These are phyloP conservation scores for Tetragonula carbonaria DNA, from an alignment of 2,888 invertebrate species.

Conservation along the genomic window DNA sequence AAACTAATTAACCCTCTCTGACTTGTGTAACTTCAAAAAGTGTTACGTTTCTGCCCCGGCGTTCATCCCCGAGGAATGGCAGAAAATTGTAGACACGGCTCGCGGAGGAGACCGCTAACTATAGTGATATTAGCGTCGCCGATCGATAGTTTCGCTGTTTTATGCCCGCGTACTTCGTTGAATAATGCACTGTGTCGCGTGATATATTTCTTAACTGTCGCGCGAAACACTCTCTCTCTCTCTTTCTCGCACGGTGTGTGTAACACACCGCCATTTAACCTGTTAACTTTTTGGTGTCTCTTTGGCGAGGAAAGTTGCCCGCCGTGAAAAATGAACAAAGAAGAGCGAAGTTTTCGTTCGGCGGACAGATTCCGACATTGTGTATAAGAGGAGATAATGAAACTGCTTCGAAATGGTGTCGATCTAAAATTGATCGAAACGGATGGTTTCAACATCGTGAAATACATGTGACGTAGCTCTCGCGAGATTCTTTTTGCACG, in stretches of 20 bases:
- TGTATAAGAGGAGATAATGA: too few relatives aligned
- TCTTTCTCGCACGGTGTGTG: too few relatives aligned
- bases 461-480: too few relatives aligned
- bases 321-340: neutral
- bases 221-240: neutral
- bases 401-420: too few relatives aligned
- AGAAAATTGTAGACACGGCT: neutral
- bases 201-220: neutral
- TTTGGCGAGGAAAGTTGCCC: too few relatives aligned
- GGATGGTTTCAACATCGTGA: too few relatives aligned
- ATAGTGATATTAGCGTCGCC: neutral
- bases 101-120: too few relatives aligned
- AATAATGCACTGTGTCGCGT: neutral
- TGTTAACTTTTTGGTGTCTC: neutral
- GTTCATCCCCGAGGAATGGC: neutral
- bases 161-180: neutral
- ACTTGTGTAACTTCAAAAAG: neutral
- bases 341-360: neutral
- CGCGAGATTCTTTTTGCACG: too few relatives aligned
- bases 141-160: neutral
- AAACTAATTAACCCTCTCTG: neutral
- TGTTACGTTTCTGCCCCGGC: neutral
- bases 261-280: neutral
- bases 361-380: too few relatives aligned
- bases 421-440: too few relatives aligned